Percentiles rank a stretch among this genome's conserved stretches.
phyloP scores from a whole-genome alignment of 2,888 invertebrate genomes.

The Leptinotarsa haldemani region DNA sequence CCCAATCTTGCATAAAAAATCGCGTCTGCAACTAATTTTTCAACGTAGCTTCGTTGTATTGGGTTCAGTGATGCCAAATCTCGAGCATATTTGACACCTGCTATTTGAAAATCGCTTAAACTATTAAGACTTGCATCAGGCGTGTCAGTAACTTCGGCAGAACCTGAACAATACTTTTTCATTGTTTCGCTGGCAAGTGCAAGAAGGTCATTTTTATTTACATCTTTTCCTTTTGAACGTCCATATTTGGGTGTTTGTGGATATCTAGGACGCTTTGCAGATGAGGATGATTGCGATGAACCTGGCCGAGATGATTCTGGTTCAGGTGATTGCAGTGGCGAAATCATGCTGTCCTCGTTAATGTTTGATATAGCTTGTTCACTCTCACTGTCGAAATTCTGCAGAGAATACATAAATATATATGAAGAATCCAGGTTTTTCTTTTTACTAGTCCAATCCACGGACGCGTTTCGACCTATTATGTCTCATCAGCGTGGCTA shows the following conservation, averaged over 20 bases:
- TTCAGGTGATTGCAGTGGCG: slow-evolving; percentile 24
- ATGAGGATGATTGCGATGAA: slow-evolving; percentile 16
- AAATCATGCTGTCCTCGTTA: slow-evolving; percentile 18
- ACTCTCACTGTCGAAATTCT: slow-evolving; percentile 1
- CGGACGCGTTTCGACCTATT: not conserved
- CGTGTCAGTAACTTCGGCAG: not conserved
- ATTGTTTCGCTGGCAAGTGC: slow-evolving; percentile 21
- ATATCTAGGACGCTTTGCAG: slow-evolving; percentile 16
- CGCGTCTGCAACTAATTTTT: slow-evolving; percentile 1
- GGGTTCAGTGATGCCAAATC: slow-evolving; percentile 1
- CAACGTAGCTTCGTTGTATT: not conserved
- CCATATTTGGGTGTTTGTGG: slow-evolving; percentile 23
- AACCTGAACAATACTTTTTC: slow-evolving; percentile 16
- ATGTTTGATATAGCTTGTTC: slow-evolving; percentile 21
- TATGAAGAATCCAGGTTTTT: not conserved
- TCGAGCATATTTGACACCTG: not conserved
- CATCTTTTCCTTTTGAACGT: slow-evolving; percentile 18
- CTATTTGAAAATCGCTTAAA: slow-evolving; percentile 1
- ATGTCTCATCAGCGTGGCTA: not conserved
- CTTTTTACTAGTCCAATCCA: not conserved
- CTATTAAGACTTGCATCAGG: not conserved
- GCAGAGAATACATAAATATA: not conserved
- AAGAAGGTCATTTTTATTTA: slow-evolving; percentile 17
- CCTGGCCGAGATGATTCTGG: slow-evolving; percentile 23
- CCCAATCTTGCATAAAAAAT: slow-evolving; percentile 1